A percentile compares a stretch with the other conserved stretches of the same genome.
Evolutionary conservation across 2,888 invertebrate species (phyloP).

Genomic region (Isotomurus palustris): DNA sequence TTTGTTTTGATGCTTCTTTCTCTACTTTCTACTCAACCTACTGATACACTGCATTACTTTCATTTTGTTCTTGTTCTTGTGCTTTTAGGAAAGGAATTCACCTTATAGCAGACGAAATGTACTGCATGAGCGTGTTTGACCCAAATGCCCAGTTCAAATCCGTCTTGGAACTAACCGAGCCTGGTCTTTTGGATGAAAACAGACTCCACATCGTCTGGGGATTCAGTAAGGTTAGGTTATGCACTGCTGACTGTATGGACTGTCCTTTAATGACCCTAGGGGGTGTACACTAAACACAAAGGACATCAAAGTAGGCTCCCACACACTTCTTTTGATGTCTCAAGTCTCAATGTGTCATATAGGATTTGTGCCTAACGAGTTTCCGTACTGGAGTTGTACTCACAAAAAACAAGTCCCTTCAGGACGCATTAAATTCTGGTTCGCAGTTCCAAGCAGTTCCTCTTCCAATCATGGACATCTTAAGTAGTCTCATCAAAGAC

Average conservation of each 20-base stretch:
- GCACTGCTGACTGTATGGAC: too few relatives aligned
- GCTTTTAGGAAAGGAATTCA: conserved; percentile 21
- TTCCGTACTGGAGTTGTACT: conserved; percentile 34
- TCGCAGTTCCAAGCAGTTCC: conserved; percentile 32
- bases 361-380: conserved; percentile 37
- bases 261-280: too few relatives aligned
- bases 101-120: conserved; percentile 39
- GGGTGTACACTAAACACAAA: too few relatives aligned
- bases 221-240: conserved; percentile 30
- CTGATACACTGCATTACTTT: too few relatives aligned
- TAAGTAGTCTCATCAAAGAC: conserved; percentile 23
- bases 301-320: too few relatives aligned
- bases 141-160: conserved; percentile 23
- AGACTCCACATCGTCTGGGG: conserved; percentile 39
- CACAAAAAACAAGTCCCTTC: conserved; percentile 24
- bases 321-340: not conserved
- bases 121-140: conserved; percentile 39
- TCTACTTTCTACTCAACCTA: too few relatives aligned
- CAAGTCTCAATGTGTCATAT: not conserved
- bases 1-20: too few relatives aligned
- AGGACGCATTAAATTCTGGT: conserved; percentile 14
- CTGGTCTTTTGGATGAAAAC: conserved; percentile 21
- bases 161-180: conserved; percentile 15
- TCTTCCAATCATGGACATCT: conserved; percentile 25
- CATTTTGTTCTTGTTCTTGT: too few relatives aligned